A percentile compares a stretch with the other conserved stretches of the same genome.
These are phyloP conservation scores for Erannis defoliaria DNA, from an alignment of 2,888 invertebrate genomes.

Conservation along the genomic window DNA sequence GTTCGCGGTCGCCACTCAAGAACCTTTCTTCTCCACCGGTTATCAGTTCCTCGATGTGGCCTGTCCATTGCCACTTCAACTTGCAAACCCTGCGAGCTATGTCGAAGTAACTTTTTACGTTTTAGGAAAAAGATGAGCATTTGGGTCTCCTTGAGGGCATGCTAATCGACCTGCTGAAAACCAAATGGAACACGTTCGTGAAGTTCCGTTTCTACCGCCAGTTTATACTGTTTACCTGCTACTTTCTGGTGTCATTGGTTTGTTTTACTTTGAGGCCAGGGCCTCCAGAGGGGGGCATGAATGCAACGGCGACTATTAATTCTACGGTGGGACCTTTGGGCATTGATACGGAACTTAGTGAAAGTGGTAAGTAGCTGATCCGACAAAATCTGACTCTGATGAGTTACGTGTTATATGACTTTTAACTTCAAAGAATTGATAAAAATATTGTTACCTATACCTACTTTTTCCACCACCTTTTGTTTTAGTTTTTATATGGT, in stretches of 20 bases:
- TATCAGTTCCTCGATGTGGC: too few relatives aligned
- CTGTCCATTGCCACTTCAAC: too few relatives aligned
- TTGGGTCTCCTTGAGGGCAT: conserved; percentile 98
- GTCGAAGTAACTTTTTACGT: not conserved
- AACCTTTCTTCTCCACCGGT: too few relatives aligned
- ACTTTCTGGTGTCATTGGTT: conserved; percentile 95
- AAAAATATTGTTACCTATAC: too few relatives aligned
- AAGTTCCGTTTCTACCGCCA: conserved; percentile 97
- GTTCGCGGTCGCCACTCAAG: too few relatives aligned
- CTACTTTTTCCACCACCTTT: too few relatives aligned
- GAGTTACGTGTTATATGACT: not conserved
- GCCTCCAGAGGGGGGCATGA: conserved; percentile 87
- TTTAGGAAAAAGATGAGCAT: conserved; percentile 96
- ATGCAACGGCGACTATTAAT: conserved; percentile 70
- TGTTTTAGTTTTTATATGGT: too few relatives aligned
- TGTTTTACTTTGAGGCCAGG: conserved; percentile 97
- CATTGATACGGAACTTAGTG: conserved; percentile 70
- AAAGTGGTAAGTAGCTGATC: conserved; percentile 61
- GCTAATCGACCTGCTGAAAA: conserved; percentile 96
- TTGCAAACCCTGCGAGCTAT: too few relatives aligned
- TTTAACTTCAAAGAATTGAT: too few relatives aligned
- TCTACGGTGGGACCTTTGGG: conserved; percentile 61
- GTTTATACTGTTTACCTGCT: conserved; percentile 95
- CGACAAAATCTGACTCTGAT: not conserved
- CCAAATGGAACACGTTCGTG: conserved; percentile 99